Evolutionary conservation across 1,140 invertebrate genomes (phyloP), one percentile per base, ranked within the genome.

Genomic region (Lasioglossum baleicum): DNA sequence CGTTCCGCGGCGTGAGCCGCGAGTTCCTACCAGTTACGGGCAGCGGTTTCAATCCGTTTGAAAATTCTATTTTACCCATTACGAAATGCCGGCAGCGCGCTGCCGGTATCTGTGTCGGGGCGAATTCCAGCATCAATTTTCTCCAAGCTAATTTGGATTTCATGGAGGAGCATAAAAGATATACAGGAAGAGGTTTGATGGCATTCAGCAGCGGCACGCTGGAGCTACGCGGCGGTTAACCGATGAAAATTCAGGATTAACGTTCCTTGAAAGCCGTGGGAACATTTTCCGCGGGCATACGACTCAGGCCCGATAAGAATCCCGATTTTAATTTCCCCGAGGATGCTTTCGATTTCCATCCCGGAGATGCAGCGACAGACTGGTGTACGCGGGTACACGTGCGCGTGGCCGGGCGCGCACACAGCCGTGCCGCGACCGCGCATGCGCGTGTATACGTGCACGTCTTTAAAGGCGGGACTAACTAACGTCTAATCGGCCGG

Each of bases 401-500:
- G 11, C 11, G n/a, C n/a, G n/a, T n/a, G n/a, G n/a, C n/a, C n/a
- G n/a, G n/a, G n/a, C n/a, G n/a, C n/a, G n/a, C n/a, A n/a, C n/a
- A n/a, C n/a, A n/a, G n/a, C n/a, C n/a, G n/a, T n/a, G n/a, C n/a
- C n/a, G n/a, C n/a, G n/a, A n/a, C n/a, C n/a, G n/a, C n/a, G n/a
- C n/a, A n/a, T 35, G 31, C 4, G 31, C 31, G 31, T 35, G 31
- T 1, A 35, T 51, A 15, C 61, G 44, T 6, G 44, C 40, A 66
- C n/a, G n/a, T 66, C 48, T 35, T 77, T 84, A 86, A 84, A 77
- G 81, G 76, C 80, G 83, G 79, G 80, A 82, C 77, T 80, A 80
- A 80, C 64, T 80, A 80, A 87, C 84, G 77, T 86, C 84, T 84
- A 87, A 87, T 85, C 80, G 77, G 65, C 63, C 20, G 56, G 63